Evolutionary conservation across 1,140 invertebrate species (phyloP).

Genomic region (Mycetomoellerius zeteki): DNA sequence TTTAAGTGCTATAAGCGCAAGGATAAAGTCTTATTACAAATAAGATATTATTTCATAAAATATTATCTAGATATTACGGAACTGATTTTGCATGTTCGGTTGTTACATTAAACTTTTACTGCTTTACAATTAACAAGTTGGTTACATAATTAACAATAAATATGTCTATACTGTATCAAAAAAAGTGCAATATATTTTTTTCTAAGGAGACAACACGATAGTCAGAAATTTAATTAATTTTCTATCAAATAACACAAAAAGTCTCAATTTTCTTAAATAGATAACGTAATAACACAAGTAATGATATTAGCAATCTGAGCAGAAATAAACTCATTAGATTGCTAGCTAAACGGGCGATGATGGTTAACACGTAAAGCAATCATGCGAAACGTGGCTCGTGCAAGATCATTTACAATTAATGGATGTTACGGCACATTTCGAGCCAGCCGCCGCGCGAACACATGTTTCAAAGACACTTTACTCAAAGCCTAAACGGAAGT

Average conservation of each 20-base stretch:
- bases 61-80: neutral
- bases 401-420: slow-evolving; percentile 55
- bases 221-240: slow-evolving; percentile 13
- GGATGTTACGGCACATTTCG: neutral
- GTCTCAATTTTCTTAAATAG: neutral
- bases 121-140: slow-evolving; percentile 4
- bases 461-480: slow-evolving; percentile 42
- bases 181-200: neutral
- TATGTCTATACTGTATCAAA: neutral
- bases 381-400: slow-evolving; percentile 25
- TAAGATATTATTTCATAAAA: slow-evolving; percentile 5
- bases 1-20: slow-evolving; percentile 18
- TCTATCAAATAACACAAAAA: neutral
- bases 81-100: neutral
- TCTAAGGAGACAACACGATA: neutral
- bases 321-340: slow-evolving; percentile 1
- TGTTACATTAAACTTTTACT: neutral
- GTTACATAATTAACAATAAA: neutral
- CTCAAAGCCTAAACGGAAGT: slow-evolving; percentile 51
- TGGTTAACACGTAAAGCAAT: slow-evolving; percentile 19
- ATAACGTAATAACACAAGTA: neutral
- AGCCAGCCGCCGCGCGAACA: neutral
- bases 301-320: neutral
- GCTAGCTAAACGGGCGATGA: slow-evolving; percentile 10
- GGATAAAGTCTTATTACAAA: slow-evolving; percentile 28